Base-by-base conservation (phyloP, 30 jellyfish, hydroid and myxozoan species). In the Pelagia noctiluca region DNA sequence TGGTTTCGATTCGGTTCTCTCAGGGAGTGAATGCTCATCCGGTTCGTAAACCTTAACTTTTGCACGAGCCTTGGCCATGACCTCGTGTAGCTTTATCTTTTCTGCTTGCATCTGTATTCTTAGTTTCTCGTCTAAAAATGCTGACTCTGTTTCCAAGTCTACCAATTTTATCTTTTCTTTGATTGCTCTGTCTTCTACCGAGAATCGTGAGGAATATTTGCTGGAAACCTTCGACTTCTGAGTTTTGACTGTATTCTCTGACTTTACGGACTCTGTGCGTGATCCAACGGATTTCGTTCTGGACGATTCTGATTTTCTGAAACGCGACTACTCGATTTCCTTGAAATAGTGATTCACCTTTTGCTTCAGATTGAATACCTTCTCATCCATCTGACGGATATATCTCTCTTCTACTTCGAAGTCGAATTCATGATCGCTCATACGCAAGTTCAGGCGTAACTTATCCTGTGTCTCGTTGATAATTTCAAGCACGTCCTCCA, bases 361-460 rank as follows among this genome's bases (percentile, higher is more conserved):
- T 25, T 52, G 68, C 68, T 52, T 52, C 68, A 52, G 68, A 52
- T 8, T 52, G 26, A 52, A 52, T 3, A 52, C 68, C 68, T 52
- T 52, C 21, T 52, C 68, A 52, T 52, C 68, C 4, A 52, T 52
- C 26, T 52, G 68, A 52, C 26, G 16, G 12, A 52, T 19, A 4
- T 52, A 4, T 52, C 68, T 19, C 12, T 52, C 68, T 52, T 52
- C n/a, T n/a, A n/a, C n/a, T n/a, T n/a, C n/a, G n/a, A n/a, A n/a
- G n/a, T n/a, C n/a, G n/a, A n/a, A n/a, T n/a, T n/a, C n/a, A n/a
- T n/a, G n/a, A n/a, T n/a, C n/a, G n/a, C n/a, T n/a, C n/a, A n/a
- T n/a, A n/a, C n/a, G n/a, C n/a, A n/a, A n/a, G n/a, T n/a, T n/a
- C n/a, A n/a, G n/a, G n/a, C n/a, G n/a, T n/a, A n/a, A n/a, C n/a